Conservation (phyloP, 2,888 invertebrate species). For the Arenicola marina region DNA sequence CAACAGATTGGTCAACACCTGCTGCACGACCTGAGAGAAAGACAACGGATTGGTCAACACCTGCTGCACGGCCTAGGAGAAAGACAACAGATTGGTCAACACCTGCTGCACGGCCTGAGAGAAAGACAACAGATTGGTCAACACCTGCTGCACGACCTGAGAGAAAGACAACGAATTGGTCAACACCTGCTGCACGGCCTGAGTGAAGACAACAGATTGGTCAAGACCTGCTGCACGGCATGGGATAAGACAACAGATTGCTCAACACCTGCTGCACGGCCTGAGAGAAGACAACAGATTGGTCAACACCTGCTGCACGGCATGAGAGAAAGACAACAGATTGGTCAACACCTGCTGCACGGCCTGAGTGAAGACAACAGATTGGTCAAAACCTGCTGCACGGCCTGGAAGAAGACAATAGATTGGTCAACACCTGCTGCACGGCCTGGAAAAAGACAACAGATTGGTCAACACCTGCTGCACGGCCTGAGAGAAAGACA, state of each 20-base stretch:
- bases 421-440: slow-evolving; percentile 76
- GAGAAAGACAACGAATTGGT: slow-evolving; percentile 78
- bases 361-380: slow-evolving; percentile 79
- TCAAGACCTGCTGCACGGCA: slow-evolving; percentile 72
- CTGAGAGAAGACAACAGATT: slow-evolving; percentile 85
- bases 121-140: slow-evolving; percentile 79
- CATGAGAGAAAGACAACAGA: too few species aligned
- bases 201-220: slow-evolving; percentile 83
- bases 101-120: slow-evolving; percentile 71
- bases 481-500: too few species aligned
- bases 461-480: slow-evolving; percentile 80
- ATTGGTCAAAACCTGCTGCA: slow-evolving; percentile 76
- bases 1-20: slow-evolving; percentile 81
- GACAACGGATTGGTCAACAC: slow-evolving; percentile 80
- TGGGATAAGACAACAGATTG: slow-evolving; percentile 79
- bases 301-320: slow-evolving; percentile 72
- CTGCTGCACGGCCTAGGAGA: slow-evolving; percentile 67
- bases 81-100: slow-evolving; percentile 77
- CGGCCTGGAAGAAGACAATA: too few species aligned
- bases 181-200: slow-evolving; percentile 72
- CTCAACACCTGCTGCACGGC: slow-evolving; percentile 72
- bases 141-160: slow-evolving; percentile 71
- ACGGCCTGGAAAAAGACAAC: too few species aligned
- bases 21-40: slow-evolving; percentile 63
- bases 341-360: slow-evolving; percentile 76